A percentile compares a stretch with the other conserved stretches of the same genome.
phyloP scores from a whole-genome alignment of 2,113 vertebrate species.

The Vidua chalybeata region DNA sequence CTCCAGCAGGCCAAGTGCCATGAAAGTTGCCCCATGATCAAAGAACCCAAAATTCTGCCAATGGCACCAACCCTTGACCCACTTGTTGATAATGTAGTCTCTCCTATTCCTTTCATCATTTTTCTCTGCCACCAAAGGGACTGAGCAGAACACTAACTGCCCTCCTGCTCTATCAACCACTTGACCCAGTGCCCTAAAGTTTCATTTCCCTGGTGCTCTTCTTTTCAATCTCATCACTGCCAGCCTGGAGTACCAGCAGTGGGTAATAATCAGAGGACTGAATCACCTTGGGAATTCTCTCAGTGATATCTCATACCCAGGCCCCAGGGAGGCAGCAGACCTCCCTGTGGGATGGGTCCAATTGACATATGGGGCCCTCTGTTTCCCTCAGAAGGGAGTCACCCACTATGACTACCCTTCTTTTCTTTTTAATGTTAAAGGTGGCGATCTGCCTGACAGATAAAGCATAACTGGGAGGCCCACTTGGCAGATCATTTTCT shows the following conservation, averaged over 20 bases:
- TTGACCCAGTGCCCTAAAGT: too few species aligned
- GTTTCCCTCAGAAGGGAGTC: background rate
- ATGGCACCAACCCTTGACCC: background rate
- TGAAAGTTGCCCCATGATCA: background rate
- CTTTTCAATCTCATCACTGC: background rate
- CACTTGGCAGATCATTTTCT: background rate
- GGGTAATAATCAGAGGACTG: background rate
- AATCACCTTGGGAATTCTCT: background rate
- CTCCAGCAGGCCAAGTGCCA: background rate
- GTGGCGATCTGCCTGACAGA: background rate
- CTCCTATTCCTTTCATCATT: background rate
- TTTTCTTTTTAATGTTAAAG: background rate
- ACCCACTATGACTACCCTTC: background rate
- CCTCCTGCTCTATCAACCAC: too few species aligned
- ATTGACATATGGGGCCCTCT: background rate
- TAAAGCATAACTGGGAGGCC: background rate
- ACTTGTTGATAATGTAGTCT: background rate
- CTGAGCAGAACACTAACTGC: too few species aligned
- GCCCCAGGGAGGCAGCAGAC: background rate
- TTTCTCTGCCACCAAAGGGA: background rate
- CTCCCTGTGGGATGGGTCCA: background rate
- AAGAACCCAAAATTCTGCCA: background rate
- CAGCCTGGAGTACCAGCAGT: background rate
- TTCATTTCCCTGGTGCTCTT: background rate
- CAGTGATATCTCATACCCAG: background rate